A percentile compares a stretch with the other conserved stretches of the same genome.
These are phyloP conservation scores for Fregetta grallaria DNA, from an alignment of 2,113 vertebrate species.

Conservation along the genomic window DNA sequence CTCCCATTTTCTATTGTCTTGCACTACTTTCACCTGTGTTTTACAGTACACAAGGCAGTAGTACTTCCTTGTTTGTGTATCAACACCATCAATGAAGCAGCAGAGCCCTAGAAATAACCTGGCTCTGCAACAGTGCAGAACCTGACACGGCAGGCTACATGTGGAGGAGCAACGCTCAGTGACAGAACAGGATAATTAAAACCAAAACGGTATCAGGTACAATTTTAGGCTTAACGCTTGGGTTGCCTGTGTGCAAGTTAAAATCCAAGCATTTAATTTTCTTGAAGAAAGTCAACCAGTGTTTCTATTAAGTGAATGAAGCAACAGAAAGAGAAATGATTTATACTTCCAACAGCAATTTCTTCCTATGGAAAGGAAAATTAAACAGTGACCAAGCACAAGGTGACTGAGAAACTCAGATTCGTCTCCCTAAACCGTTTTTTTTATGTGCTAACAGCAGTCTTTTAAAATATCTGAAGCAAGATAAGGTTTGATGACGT, in stretches of 20 bases:
- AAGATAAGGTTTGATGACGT: not conserved
- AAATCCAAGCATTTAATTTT: not conserved
- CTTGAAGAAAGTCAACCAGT: not conserved
- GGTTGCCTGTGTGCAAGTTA: not conserved
- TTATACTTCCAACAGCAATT: not conserved
- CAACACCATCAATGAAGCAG: not conserved
- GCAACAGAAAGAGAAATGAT: not conserved
- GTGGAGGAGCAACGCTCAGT: not conserved
- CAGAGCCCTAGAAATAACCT: not conserved
- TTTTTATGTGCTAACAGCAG: not conserved
- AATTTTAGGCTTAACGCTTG: not conserved
- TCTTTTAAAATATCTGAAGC: not conserved
- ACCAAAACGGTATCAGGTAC: not conserved
- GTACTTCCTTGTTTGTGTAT: not conserved
- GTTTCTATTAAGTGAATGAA: not conserved
- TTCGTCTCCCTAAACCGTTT: not conserved
- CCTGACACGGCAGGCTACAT: fast-evolving
- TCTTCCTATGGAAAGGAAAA: not conserved
- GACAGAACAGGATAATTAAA: not conserved
- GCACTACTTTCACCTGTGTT: not conserved
- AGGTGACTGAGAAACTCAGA: not conserved
- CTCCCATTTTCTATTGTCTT: not conserved
- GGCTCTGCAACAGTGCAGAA: not conserved
- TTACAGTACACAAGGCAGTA: not conserved
- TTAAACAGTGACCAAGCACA: not conserved